Percentiles rank a stretch among this genome's conserved stretches.
phyloP scores from a whole-genome alignment of 2,888 invertebrate genomes.

The Mythimna albipuncta region DNA sequence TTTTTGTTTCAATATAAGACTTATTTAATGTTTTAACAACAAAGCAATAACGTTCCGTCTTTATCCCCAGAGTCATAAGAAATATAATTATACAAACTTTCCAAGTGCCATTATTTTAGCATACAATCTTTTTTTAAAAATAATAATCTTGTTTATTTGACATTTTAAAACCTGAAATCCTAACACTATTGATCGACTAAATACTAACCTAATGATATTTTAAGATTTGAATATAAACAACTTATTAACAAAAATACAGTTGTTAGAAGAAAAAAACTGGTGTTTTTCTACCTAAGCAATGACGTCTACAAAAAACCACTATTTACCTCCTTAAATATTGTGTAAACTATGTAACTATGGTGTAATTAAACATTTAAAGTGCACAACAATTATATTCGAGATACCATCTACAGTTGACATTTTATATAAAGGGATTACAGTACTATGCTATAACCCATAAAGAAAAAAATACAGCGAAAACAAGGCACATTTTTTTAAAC shows the following conservation, averaged over 20 bases:
- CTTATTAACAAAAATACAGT: neutral
- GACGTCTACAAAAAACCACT: slow-evolving; percentile 43
- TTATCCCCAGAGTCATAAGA: neutral
- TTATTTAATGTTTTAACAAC: neutral
- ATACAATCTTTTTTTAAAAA: neutral
- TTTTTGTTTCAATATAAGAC: too few species aligned
- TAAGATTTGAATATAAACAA: neutral
- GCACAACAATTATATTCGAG: slow-evolving; percentile 40
- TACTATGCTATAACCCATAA: neutral
- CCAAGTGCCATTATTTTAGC: neutral
- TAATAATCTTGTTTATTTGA: neutral
- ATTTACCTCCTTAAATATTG: slow-evolving; percentile 12
- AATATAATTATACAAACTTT: neutral
- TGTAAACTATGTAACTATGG: slow-evolving; percentile 19
- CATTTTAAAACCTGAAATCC: slow-evolving; percentile 18
- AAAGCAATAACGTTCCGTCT: neutral
- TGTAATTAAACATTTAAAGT: slow-evolving; percentile 28
- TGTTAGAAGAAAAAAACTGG: slow-evolving; percentile 6
- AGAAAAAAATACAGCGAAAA: slow-evolving; percentile 14
- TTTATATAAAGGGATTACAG: slow-evolving; percentile 39
- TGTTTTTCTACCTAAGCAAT: slow-evolving; percentile 24
- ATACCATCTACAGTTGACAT: slow-evolving; percentile 62
- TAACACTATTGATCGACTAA: neutral
- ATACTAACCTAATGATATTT: slow-evolving; percentile 5
- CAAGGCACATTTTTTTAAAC: neutral